Evolutionary conservation across 2,888 invertebrate species (phyloP).

Genomic region (Lepidocyrtoides sp.): DNA sequence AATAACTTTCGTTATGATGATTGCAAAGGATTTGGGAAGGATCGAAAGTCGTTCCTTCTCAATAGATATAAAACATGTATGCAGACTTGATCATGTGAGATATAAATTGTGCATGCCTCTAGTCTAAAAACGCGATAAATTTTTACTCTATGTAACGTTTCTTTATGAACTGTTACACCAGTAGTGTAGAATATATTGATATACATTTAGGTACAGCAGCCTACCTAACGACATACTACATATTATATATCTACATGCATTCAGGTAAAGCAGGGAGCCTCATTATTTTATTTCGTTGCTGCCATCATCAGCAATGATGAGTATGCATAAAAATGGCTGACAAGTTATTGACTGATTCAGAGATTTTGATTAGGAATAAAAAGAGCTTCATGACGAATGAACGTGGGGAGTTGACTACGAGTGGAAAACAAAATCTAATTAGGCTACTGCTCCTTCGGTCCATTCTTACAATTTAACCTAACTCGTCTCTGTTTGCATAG

Average conservation of each 20-base stretch:
- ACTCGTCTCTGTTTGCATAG: neutral
- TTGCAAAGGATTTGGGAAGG: neutral
- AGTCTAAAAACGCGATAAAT: too few relatives aligned
- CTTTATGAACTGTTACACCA: too few relatives aligned
- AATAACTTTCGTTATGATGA: slow-evolving; percentile 32
- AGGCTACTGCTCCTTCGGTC: slow-evolving; percentile 78
- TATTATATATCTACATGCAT: too few relatives aligned
- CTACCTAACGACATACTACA: too few relatives aligned
- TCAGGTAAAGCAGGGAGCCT: slow-evolving; percentile 22
- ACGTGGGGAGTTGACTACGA: slow-evolving; percentile 71
- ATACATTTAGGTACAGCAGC: too few relatives aligned
- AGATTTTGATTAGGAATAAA: slow-evolving; percentile 74
- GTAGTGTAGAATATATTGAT: too few relatives aligned
- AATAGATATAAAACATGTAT: neutral
- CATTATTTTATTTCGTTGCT: slow-evolving; percentile 52
- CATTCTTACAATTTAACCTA: neutral
- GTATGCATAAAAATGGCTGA: slow-evolving; percentile 79
- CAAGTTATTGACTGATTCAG: slow-evolving; percentile 75
- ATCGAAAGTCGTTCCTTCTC: too few relatives aligned
- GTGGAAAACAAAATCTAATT: slow-evolving; percentile 79
- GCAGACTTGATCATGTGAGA: too few relatives aligned
- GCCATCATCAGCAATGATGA: slow-evolving; percentile 77
- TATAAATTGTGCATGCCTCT: too few relatives aligned
- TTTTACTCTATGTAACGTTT: too few relatives aligned
- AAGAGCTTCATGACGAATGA: slow-evolving; percentile 70